Evolutionary conservation across 2,797 vertebrate genomes (phyloP), one percentile per base, ranked within the genome.

Genomic region (Pantherophis vulpinus): DNA sequence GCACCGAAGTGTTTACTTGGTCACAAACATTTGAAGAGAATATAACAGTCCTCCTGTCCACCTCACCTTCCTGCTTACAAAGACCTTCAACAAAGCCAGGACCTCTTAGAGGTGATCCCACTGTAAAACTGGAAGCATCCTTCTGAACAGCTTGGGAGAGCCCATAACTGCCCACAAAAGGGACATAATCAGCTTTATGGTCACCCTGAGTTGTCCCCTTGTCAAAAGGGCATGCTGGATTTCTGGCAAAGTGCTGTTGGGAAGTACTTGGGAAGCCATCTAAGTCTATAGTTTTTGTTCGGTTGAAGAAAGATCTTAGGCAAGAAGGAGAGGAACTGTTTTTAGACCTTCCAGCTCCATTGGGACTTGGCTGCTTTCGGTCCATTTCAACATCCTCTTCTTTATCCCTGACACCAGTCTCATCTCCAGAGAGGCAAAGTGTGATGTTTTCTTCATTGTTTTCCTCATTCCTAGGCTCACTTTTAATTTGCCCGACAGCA

Each of bases 171-270:
- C 98, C 98, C 56, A 98, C 94, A 96, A 99, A 99, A 98, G 98
- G 98, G 98, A 98, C 97, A 89, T 98, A 99, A 98, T 99, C 98
- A 98, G 98, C 99, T 98, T 98, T 99, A 97, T 98, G 98, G 98
- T 99, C 99, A 99, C 98, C 99, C 99, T 99, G 99, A 99, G 99
- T 98, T 98, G 98, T 98, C 97, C 98, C 98, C 98, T 99, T 99
- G 98, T 99, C 99, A 96, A 98, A 98, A 98, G 98, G 98, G 97
- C 98, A 98, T 95, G 98, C 97, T 92, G 98, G 98, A 98, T 98
- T 98, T 98, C 98, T 99, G 98, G 98, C 96, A 95, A 99, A 98
- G 98, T 98, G 98, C 98, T 99, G 99, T 96, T 99, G 99, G 96
- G 99, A 98, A 94, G 98, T 97, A 95, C 98, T 98, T 96, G 98